These are phyloP conservation scores for Ptychodera flava DNA, from an alignment of 35 echinoderm and acorn worm genomes.

Conservation along the genomic window DNA sequence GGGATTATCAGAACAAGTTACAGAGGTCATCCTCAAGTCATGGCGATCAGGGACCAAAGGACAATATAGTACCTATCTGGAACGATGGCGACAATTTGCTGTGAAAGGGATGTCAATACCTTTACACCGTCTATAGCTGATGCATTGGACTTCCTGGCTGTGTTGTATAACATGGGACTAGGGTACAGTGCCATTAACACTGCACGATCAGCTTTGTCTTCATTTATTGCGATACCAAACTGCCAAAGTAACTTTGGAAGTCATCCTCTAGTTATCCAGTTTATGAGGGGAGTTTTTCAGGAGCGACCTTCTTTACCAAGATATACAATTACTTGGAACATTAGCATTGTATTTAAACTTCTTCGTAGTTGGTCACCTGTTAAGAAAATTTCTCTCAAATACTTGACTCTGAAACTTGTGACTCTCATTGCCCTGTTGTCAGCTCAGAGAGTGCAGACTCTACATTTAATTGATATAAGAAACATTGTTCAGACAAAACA, in stretches of 20 bases:
- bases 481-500: background rate
- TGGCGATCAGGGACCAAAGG: constrained; percentile 32
- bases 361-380: background rate
- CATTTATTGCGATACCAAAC: background rate
- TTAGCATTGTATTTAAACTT: background rate
- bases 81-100: constrained; percentile 33
- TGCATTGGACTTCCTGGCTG: background rate
- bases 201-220: background rate
- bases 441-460: background rate
- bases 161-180: background rate
- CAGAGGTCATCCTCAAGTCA: constrained; percentile 27
- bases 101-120: background rate
- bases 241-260: background rate
- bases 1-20: constrained; percentile 10
- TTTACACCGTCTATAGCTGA: background rate
- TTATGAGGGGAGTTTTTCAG: background rate
- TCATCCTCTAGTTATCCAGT: background rate
- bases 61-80: constrained; percentile 28
- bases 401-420: background rate
- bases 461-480: background rate
- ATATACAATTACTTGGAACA: background rate
- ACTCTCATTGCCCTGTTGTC: background rate
- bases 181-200: background rate
- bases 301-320: background rate
- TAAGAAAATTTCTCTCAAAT: background rate